Evolutionary conservation across 92 coral and sea anemone species (phyloP).

Genomic region (Heliopora coerulea): DNA sequence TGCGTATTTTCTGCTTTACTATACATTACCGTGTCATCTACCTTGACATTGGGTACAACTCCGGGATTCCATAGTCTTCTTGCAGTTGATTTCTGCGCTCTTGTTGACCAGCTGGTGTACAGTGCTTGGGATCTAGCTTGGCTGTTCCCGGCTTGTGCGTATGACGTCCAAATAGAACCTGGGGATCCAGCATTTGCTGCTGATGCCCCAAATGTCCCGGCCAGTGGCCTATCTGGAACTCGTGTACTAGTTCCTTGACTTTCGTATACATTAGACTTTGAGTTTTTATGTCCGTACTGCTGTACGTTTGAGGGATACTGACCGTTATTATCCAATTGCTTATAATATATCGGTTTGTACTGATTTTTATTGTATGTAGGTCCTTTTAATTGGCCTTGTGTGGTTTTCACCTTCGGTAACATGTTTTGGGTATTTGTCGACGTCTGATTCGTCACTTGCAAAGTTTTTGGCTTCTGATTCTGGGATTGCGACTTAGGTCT

Average conservation of each 20-base stretch:
- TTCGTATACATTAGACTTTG: background rate
- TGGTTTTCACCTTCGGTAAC: conserved; percentile 3
- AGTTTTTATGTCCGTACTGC: conserved; percentile 1
- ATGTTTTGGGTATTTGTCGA: background rate
- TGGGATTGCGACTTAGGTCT: background rate
- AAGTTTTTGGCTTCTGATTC: background rate
- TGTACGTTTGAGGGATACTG: conserved; percentile 27
- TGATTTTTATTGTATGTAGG: conserved; percentile 8
- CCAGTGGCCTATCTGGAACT: too few species aligned
- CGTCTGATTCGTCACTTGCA: background rate
- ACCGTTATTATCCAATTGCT: conserved; percentile 22
- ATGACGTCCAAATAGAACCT: background rate
- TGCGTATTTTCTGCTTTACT: conserved; percentile 4
- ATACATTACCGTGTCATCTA: conserved; percentile 38
- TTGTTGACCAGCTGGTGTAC: conserved; percentile 21
- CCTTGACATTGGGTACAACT: background rate
- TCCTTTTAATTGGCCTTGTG: conserved; percentile 18
- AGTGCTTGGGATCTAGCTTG: background rate
- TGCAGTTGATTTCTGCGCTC: conserved; percentile 9
- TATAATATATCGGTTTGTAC: background rate
- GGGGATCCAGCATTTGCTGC: conserved; percentile 3
- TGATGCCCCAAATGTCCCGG: background rate
- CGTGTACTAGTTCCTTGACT: background rate
- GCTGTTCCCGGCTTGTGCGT: conserved; percentile 5
- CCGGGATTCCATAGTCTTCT: background rate